Conservation (phyloP, 2,797 vertebrate species). For the Gymnothorax reevesii region DNA sequence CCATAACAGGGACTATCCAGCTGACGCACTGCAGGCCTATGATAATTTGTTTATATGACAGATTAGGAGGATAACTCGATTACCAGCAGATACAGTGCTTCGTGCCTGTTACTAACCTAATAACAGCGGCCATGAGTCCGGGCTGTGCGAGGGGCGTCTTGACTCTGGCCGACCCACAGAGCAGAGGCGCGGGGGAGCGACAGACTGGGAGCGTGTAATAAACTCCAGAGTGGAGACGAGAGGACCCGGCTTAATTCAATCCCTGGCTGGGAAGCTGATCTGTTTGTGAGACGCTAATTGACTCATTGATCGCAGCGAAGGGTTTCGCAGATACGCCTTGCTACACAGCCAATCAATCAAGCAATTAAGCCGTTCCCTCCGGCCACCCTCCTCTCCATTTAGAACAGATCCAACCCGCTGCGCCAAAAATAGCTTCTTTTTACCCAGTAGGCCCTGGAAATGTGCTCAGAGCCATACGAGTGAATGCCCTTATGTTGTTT, state of each 20-base stretch:
- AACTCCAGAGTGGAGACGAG: slow-evolving; percentile 58
- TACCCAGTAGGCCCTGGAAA: not conserved
- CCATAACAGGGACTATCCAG: slow-evolving; percentile 57
- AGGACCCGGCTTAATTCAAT: slow-evolving; percentile 69
- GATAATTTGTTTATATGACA: slow-evolving; percentile 79
- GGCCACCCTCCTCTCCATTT: slow-evolving; percentile 61
- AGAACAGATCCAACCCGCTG: slow-evolving; percentile 54
- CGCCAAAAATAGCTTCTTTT: slow-evolving; percentile 25
- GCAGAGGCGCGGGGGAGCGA: slow-evolving; percentile 28
- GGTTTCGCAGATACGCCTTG: slow-evolving; percentile 68
- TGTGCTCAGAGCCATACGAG: not conserved
- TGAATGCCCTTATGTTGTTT: not conserved
- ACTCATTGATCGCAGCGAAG: slow-evolving; percentile 71
- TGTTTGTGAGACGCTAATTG: slow-evolving; percentile 66
- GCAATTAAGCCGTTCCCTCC: slow-evolving; percentile 69
- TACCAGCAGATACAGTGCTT: slow-evolving; percentile 69
- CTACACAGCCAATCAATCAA: slow-evolving; percentile 74
- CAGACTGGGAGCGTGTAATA: slow-evolving; percentile 59
- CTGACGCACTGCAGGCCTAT: slow-evolving; percentile 68
- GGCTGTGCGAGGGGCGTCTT: not conserved
- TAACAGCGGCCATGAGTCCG: slow-evolving; percentile 50
- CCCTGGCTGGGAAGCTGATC: slow-evolving; percentile 56
- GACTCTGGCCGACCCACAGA: slow-evolving; percentile 27
- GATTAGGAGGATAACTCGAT: slow-evolving; percentile 71
- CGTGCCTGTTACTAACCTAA: slow-evolving; percentile 72